Evolutionary conservation across 2,888 invertebrate genomes (phyloP).

Genomic region (Drosophila antonietae): DNA sequence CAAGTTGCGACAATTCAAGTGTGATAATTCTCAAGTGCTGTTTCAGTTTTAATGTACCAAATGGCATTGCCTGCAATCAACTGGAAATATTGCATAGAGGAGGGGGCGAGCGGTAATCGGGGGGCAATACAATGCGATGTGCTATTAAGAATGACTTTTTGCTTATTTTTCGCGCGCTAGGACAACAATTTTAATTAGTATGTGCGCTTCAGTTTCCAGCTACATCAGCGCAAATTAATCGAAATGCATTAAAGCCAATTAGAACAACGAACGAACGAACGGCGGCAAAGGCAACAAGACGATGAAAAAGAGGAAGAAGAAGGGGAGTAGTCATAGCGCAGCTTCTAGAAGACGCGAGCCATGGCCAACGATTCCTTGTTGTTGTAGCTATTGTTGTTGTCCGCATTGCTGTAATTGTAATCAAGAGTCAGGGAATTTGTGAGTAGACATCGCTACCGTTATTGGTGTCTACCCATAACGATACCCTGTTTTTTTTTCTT

Average conservation of each 20-base stretch:
- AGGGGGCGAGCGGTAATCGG: neutral
- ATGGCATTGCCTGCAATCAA: constrained; percentile 65
- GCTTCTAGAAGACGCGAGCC: constrained; percentile 31
- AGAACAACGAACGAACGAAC: constrained; percentile 38
- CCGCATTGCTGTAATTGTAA: constrained; percentile 45
- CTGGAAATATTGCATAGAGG: constrained; percentile 28
- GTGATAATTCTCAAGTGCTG: constrained; percentile 45
- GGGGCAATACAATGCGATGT: constrained; percentile 7
- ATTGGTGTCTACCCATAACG: constrained; percentile 2
- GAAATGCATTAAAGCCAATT: constrained; percentile 77
- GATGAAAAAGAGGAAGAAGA: neutral
- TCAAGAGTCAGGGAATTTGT: constrained; percentile 49
- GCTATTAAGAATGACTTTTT: constrained; percentile 15
- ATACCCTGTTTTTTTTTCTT: neutral
- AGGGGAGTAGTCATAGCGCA: neutral
- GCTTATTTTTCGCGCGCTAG: constrained; percentile 33
- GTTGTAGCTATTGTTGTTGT: constrained; percentile 14
- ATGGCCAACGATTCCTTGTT: constrained; percentile 32
- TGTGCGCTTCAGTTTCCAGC: constrained; percentile 55
- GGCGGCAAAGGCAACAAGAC: constrained; percentile 5
- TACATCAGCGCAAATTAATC: constrained; percentile 74
- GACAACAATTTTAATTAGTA: constrained; percentile 74
- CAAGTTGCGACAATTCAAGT: constrained; percentile 48
- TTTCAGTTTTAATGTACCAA: constrained; percentile 48
- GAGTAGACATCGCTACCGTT: constrained; percentile 17